Percentiles rank a stretch among this genome's conserved stretches.
phyloP scores from a whole-genome alignment of 2,888 invertebrate species.

The Allophyes oxyacanthae region DNA sequence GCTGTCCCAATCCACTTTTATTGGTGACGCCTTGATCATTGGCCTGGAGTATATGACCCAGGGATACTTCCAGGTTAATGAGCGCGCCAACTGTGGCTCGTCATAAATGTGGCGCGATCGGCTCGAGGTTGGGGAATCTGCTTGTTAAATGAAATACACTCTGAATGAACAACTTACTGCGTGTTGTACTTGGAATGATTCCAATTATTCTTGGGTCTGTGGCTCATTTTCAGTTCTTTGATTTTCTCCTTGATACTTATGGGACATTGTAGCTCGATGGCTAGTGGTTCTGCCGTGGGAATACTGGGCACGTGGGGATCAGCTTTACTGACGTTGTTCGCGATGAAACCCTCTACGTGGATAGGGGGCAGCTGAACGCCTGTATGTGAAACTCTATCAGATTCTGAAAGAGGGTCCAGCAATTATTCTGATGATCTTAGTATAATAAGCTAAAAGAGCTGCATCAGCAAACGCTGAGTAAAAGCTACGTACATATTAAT shows the following conservation, averaged over 20 bases:
- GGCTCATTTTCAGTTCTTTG: slow-evolving; percentile 72
- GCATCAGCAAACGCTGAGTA: no score
- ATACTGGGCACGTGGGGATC: slow-evolving; percentile 23
- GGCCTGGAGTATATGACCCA: no score
- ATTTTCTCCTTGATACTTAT: slow-evolving; percentile 79
- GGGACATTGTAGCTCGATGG: slow-evolving; percentile 32
- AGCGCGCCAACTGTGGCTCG: no score
- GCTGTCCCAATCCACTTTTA: no score
- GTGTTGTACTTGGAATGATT: slow-evolving; percentile 36
- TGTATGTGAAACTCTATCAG: slow-evolving; percentile 26
- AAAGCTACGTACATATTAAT: no score
- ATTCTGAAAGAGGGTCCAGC: not conserved
- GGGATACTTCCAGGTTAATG: no score
- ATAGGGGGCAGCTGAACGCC: slow-evolving; percentile 75
- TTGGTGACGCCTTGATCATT: no score
- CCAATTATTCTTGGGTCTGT: slow-evolving; percentile 40
- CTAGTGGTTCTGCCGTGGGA: slow-evolving; percentile 13
- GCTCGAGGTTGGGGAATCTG: no score
- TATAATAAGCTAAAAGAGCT: no score
- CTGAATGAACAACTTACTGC: slow-evolving; percentile 49
- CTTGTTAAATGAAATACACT: no score
- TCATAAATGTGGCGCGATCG: no score
- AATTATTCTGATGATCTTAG: no score
- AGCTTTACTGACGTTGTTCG: slow-evolving; percentile 45
- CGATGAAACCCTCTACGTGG: slow-evolving; percentile 63